Conservation (phyloP, 2,113 vertebrate genomes). For the Chaetodon trifascialis region DNA sequence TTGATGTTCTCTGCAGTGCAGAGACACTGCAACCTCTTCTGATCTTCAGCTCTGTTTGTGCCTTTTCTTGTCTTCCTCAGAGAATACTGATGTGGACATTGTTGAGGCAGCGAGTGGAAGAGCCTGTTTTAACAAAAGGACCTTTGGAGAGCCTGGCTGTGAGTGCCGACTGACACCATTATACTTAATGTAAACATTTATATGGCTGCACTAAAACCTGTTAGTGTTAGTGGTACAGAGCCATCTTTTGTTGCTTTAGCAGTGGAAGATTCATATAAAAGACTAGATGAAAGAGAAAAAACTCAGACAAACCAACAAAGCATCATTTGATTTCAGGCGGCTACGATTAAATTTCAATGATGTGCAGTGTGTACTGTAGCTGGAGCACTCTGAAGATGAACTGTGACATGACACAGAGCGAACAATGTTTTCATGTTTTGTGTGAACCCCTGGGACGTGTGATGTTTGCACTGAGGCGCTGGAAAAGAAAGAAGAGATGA, state of each 20-base stretch:
- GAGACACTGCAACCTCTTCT: slow-evolving; percentile 49
- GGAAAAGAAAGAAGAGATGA: slow-evolving; percentile 43
- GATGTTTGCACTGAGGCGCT: slow-evolving; percentile 17
- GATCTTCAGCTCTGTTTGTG: slow-evolving; percentile 42
- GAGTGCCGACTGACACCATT: neutral
- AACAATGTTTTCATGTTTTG: slow-evolving; percentile 44
- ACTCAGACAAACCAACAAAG: neutral
- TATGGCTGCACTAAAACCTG: neutral
- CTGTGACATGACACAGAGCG: slow-evolving; percentile 10
- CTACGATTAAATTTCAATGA: neutral
- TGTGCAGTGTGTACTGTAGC: slow-evolving; percentile 8
- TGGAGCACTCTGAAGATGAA: slow-evolving; percentile 2
- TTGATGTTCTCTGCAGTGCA: slow-evolving; percentile 56
- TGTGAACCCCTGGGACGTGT: slow-evolving; percentile 47
- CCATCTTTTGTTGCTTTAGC: neutral
- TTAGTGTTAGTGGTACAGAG: neutral
- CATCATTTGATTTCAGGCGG: slow-evolving; percentile 2
- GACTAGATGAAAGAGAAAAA: neutral
- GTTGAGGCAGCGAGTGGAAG: slow-evolving; percentile 9
- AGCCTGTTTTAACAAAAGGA: slow-evolving; percentile 37
- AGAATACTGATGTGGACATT: slow-evolving; percentile 18
- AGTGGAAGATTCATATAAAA: neutral
- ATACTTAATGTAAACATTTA: slow-evolving; percentile 25
- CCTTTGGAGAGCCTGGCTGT: slow-evolving; percentile 4
- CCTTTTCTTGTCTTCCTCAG: slow-evolving; percentile 40